Percentiles rank a stretch among this genome's conserved stretches.
phyloP scores from a whole-genome alignment of 2,888 invertebrate species.

The Heteromurus nitidus region DNA sequence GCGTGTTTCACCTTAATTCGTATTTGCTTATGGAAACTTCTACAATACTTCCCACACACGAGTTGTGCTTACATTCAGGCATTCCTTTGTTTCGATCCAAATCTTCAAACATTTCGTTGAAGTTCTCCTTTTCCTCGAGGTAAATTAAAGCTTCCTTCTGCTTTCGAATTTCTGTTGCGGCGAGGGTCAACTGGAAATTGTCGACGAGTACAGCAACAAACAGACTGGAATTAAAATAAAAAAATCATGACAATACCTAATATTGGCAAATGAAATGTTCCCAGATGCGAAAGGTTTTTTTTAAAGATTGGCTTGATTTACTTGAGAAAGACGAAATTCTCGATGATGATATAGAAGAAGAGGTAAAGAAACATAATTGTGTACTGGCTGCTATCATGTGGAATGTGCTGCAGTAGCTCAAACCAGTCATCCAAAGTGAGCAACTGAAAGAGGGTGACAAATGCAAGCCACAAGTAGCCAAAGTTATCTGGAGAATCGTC shows the following conservation, averaged over 20 bases:
- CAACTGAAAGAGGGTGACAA: slow-evolving; percentile 76
- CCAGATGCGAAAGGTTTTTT: too few species aligned
- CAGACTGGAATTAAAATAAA: slow-evolving; percentile 70
- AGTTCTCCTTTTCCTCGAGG: slow-evolving; percentile 51
- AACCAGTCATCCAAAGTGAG: slow-evolving; percentile 76
- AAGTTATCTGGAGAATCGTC: slow-evolving; percentile 73
- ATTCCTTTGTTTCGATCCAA: slow-evolving; percentile 15
- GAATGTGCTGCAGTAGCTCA: slow-evolving; percentile 42
- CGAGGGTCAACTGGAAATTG: slow-evolving; percentile 74
- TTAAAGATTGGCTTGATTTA: too few species aligned
- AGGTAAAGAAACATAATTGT: slow-evolving; percentile 74
- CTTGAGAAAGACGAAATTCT: slow-evolving; percentile 74
- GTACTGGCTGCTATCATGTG: slow-evolving; percentile 26
- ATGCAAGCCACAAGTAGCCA: slow-evolving; percentile 74
- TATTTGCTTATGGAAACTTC: background rate
- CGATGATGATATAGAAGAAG: slow-evolving; percentile 74
- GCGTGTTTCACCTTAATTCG: background rate
- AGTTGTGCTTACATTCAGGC: background rate
- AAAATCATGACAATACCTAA: too few species aligned
- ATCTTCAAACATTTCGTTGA: slow-evolving; percentile 42
- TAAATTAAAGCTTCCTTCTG: slow-evolving; percentile 46
- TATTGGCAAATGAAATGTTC: too few species aligned
- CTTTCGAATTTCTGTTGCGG: slow-evolving; percentile 70
- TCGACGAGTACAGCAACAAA: slow-evolving; percentile 75
- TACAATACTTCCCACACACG: background rate